Evolutionary conservation across 2,113 vertebrate species (phyloP).

Genomic region (Ctenomys sociabilis): DNA sequence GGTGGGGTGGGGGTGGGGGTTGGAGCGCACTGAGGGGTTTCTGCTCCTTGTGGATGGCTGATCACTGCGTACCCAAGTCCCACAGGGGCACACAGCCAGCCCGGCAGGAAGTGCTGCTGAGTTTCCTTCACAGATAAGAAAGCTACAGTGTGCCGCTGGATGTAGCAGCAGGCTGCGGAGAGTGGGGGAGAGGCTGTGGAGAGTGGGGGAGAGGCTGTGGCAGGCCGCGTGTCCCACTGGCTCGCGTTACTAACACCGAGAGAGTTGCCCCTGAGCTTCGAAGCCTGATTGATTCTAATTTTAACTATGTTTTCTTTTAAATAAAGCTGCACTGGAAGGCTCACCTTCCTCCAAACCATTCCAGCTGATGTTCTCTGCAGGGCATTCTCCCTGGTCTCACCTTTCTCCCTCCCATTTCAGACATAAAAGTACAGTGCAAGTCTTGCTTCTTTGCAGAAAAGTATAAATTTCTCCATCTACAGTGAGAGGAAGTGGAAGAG

Average conservation of each 20-base stretch:
- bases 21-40: too few species aligned
- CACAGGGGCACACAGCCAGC: rapidly evolving
- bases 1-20: too few species aligned
- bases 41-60: too few species aligned
- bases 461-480: background rate
- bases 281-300: background rate
- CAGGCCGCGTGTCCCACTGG: too few species aligned
- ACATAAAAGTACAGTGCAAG: background rate
- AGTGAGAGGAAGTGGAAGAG: background rate
- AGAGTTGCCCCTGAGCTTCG: background rate
- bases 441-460: background rate
- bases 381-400: background rate
- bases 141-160: background rate
- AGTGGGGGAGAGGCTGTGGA: background rate
- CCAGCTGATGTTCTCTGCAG: background rate
- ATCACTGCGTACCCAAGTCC: rapidly evolving
- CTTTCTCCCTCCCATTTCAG: background rate
- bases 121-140: background rate
- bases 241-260: background rate
- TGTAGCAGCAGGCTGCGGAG: background rate
- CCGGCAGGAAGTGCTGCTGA: background rate
- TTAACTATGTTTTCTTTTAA: background rate
- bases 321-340: background rate
- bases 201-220: background rate
- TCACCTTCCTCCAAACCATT: background rate